Evolutionary conservation across 2,888 invertebrate genomes (phyloP), one percentile per base, ranked within the genome.

Genomic region (Yponomeuta sedellus): DNA sequence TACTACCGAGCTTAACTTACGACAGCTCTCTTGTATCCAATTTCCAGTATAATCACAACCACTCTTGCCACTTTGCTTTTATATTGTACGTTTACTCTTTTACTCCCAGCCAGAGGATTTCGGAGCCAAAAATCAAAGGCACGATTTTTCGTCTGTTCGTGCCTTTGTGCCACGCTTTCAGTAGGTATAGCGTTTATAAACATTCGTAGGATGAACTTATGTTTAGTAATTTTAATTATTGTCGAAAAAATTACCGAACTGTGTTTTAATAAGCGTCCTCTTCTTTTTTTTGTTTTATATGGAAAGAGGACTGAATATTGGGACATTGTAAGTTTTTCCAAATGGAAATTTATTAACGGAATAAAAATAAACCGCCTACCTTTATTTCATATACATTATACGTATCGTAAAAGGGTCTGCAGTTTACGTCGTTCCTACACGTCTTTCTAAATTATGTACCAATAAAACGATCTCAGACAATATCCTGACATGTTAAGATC

Each of bases 401-500:
- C 52, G 56, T 22, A 28, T 39, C 34, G 34, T 58, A 64, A 64
- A 64, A 64, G n/a, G 58, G 4, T 62, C 19, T 39, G 28, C 34
- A 62, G 62, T 62, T 62, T 62, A 44, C 22, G 44, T 64, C 12
- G 66, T 66, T 64, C 20, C 65, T 61, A 63, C 66, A 64, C 25
- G 65, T 68, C 64, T 56, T 59, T 68, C 16, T 68, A 85, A 88
- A 86, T 85, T 86, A 85, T 86, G 81, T 82, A 79, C 81, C 81
- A 81, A 86, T 88, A 88, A 88, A 88, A 82, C 75, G 77, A 74
- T 75, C 76, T 78, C 77, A 80, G 78, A 82, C 83, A 82, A 81
- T 83, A 81, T 83, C 77, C 81, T 79, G 80, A 83, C 80, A 78
- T 83, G 86, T 85, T 79, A 79, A 83, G 80, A 82, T 78, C 75